Evolutionary conservation across 2,888 invertebrate species (phyloP), one percentile per base, ranked within the genome.

Genomic region (Drosophila limbata): DNA sequence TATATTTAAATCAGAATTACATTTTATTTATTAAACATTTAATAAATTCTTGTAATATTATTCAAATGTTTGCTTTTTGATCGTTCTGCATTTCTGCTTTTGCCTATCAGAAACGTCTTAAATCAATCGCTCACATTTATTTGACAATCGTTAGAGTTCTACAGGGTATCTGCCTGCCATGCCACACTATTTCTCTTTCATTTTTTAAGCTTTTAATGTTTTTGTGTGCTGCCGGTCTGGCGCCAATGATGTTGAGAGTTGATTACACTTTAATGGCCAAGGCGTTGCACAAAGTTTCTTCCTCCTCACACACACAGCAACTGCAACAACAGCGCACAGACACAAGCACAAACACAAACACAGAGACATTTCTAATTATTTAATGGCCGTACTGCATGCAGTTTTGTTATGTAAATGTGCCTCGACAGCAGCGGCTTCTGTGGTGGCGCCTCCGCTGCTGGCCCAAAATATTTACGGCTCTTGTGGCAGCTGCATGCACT

Each of bases 361-460:
- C 42, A 77, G 57, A 68, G 61, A 81, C 77, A 72, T 85, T 86
- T 88, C 81, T 89, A 88, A 86, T 89, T 89, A 85, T 89, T 85
- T 86, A 89, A 86, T 88, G 88, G 83, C 88, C 59, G 59, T 71
- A 64, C 68, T 68, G 76, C 89, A 89, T 89, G 88, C 81, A 82
- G 77, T 85, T 88, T 87, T 87, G 85, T 79, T 89, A 90, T 90
- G 84, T 80, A 87, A 90, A 88, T 84, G 79, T 44, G 81, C 73
- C 81, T 69, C 73, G 71, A 72, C 25, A 51, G 61, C 63, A 51
- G 63, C 47, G 71, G 51, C 51, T 60, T 51, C 40, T 56, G 47
- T 47, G 62, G 61, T 31, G 52, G 53, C 42, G 68, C 69, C 79
- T 70, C 62, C 55, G 57, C 66, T 51, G 57, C 61, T 51, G 39